Evolutionary conservation across 92 coral and sea anemone species (phyloP).

Genomic region (Palythoa grandiflora): DNA sequence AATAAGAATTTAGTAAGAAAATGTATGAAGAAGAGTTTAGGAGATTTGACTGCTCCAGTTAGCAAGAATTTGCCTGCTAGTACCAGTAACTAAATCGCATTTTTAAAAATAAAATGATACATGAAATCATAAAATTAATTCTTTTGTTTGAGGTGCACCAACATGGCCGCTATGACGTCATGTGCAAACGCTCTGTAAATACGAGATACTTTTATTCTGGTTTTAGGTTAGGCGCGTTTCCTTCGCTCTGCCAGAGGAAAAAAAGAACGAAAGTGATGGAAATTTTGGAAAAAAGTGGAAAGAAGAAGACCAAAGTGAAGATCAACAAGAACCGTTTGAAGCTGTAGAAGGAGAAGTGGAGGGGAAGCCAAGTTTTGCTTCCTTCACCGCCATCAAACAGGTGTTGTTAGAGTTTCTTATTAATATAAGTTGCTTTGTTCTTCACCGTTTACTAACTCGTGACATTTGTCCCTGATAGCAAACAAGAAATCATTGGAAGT

Average conservation of each 20-base stretch:
- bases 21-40: no score
- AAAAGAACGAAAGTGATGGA: slow-evolving; percentile 62
- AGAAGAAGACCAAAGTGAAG: slow-evolving; percentile 45
- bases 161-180: no score
- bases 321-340: slow-evolving; percentile 5
- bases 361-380: not conserved
- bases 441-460: not conserved
- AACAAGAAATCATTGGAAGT: no score
- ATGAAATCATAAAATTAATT: no score
- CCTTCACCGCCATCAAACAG: slow-evolving; percentile 81
- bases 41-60: no score
- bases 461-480: no score
- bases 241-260: slow-evolving; percentile 89
- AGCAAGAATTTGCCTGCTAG: no score
- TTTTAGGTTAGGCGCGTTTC: slow-evolving; percentile 91
- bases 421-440: not conserved
- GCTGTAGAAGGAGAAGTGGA: slow-evolving; percentile 37
- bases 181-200: no score
- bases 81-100: no score
- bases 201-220: not conserved
- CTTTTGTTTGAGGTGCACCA: no score
- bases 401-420: slow-evolving; percentile 25
- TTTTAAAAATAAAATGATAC: no score
- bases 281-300: slow-evolving; percentile 35
- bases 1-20: no score